phyloP scores from a whole-genome alignment of 2,888 invertebrate species.

The Sinodicranocentrus sp. region DNA sequence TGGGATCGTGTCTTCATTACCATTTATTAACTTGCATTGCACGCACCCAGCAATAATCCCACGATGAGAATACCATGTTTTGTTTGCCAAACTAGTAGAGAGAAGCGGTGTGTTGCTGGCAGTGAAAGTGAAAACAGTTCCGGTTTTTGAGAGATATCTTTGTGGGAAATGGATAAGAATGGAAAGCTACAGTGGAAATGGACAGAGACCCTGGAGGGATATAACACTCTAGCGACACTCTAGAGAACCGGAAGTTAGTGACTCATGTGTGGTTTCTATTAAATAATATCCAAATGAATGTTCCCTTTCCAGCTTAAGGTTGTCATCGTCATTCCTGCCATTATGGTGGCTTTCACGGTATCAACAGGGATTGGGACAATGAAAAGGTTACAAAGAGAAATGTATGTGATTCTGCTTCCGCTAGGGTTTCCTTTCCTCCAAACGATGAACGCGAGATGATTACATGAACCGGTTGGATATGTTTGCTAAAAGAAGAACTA shows the following conservation, averaged over 20 bases:
- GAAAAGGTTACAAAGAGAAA: too few relatives aligned
- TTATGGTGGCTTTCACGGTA: too few relatives aligned
- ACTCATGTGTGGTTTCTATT: neutral
- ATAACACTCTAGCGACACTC: neutral
- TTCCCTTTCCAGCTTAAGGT: neutral
- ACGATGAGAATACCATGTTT: too few relatives aligned
- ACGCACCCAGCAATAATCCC: too few relatives aligned
- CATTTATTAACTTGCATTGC: conserved; percentile 26
- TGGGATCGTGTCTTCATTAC: conserved; percentile 19
- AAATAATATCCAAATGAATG: neutral
- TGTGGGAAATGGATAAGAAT: too few relatives aligned
- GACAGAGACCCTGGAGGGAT: neutral
- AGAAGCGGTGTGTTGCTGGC: conserved; percentile 1
- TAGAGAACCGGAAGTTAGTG: conserved; percentile 3
- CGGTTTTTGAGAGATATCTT: neutral
- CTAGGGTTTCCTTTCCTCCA: too few relatives aligned
- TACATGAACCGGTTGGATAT: too few relatives aligned
- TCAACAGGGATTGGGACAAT: too few relatives aligned
- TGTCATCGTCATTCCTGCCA: conserved; percentile 2
- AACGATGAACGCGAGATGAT: too few relatives aligned
- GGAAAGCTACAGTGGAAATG: conserved; percentile 3
- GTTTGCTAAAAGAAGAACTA: too few relatives aligned
- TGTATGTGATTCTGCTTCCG: too few relatives aligned
- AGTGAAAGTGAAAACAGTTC: neutral
- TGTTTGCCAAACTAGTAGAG: too few relatives aligned